Evolutionary conservation across 2,113 vertebrate species (phyloP).

Genomic region (Cepphus grylle): DNA sequence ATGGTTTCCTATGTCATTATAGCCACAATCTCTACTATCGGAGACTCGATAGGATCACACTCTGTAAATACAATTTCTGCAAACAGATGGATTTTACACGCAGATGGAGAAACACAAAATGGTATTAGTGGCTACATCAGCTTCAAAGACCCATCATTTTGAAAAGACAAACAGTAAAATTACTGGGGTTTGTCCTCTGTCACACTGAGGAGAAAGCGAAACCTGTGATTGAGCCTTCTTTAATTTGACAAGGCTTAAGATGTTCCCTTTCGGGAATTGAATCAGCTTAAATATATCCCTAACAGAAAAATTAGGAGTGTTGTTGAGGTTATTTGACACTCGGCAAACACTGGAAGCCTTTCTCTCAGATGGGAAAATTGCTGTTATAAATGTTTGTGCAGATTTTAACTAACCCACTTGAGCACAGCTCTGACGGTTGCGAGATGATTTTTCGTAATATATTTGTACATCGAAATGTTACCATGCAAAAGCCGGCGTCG

Average conservation of each 20-base stretch:
- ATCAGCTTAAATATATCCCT: neutral
- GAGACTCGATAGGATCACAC: neutral
- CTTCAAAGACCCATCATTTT: neutral
- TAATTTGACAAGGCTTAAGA: neutral
- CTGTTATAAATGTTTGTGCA: neutral
- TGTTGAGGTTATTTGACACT: neutral
- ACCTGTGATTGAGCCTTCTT: neutral
- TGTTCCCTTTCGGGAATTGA: neutral
- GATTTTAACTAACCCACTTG: neutral
- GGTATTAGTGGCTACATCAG: neutral
- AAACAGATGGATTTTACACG: neutral
- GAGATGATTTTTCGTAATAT: neutral
- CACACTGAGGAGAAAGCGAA: neutral
- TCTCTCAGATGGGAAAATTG: neutral
- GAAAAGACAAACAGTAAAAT: neutral
- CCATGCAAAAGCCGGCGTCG: accelerated
- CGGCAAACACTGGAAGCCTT: neutral
- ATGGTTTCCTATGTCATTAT: neutral
- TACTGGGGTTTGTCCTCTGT: neutral
- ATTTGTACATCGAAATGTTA: neutral
- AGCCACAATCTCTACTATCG: neutral
- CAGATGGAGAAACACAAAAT: neutral
- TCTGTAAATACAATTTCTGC: neutral
- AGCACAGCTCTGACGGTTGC: neutral
- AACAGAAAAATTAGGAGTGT: neutral